Base-by-base conservation (phyloP, 2,888 invertebrate species). In the Listrodromus nycthemerus region DNA sequence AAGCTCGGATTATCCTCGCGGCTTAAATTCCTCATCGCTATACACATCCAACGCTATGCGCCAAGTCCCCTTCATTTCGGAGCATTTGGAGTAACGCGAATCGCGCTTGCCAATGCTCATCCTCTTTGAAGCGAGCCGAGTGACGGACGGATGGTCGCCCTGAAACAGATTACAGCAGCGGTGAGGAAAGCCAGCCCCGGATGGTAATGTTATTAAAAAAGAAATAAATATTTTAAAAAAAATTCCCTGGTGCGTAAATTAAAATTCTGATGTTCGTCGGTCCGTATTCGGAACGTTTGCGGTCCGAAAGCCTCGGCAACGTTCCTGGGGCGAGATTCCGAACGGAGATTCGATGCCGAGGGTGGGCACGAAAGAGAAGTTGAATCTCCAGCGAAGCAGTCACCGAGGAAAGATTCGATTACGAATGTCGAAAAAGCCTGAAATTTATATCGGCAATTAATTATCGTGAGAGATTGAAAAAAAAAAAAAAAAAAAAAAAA, bases 1-100 rank as follows among this genome's bases (percentile, higher is more conserved):
- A 90, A 90, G 87, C 89, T 85, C 83, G 89, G 91, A 91, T 91
- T 90, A 91, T 91, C 90, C 88, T 82, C 78, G 80, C 80, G 87
- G 89, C 89, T 90, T 88, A 88, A 88, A 89, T 80, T 86, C 84
- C 85, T 86, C 71, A 67, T 24, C 80, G 19, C 55, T 76, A 71
- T 55, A 63, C 58, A 37, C 30, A 61, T 50, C 52, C 73, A 24
- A 24, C 55, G 71, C 63, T 21, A 41, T 41, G 21, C 55, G 45
- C 48, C 67, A 48, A n/a, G 10, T 27, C 16, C 27, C 27, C 58
- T 24, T 21, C 13, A 55, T 27, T 69, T 13, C 3, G 48, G 58
- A 19, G 41, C 41, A 30, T 58, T 61, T 70, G 66, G 63, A 67
- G 80, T 71, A 76, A 83, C 80, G 80, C 71, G 61, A 67, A 63